phyloP scores from a whole-genome alignment of 2,888 invertebrate species.

The Cerceris ruficornis region DNA sequence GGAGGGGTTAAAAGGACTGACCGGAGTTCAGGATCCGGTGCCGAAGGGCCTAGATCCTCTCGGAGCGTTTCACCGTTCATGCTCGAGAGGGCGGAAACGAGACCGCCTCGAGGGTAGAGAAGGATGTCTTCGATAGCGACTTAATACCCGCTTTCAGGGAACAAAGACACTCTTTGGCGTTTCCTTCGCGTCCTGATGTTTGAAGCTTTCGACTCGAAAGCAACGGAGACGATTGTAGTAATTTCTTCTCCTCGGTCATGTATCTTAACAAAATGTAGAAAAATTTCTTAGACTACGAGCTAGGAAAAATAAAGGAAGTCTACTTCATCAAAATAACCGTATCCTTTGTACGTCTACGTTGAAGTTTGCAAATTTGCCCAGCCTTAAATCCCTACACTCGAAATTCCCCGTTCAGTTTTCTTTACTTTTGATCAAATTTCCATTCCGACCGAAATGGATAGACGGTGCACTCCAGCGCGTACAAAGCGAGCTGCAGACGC shows the following conservation, averaged over 20 bases:
- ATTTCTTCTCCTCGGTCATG: slow-evolving; percentile 29
- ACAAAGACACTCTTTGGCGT: slow-evolving; percentile 54
- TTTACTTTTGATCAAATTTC: slow-evolving; percentile 53
- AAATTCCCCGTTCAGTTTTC: slow-evolving; percentile 25
- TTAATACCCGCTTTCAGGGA: slow-evolving; percentile 44
- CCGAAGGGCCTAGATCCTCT: slow-evolving; percentile 59
- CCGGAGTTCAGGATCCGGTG: slow-evolving; percentile 60
- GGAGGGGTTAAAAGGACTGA: slow-evolving; percentile 64
- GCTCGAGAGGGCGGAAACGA: slow-evolving; percentile 65
- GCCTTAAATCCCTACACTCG: slow-evolving; percentile 28
- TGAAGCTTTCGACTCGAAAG: slow-evolving; percentile 44
- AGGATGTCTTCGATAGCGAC: slow-evolving; percentile 45
- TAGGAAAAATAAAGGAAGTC: background rate
- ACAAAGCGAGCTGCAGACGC: slow-evolving; percentile 50
- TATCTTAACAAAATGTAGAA: background rate
- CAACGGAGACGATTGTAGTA: slow-evolving; percentile 34
- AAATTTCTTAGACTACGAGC: background rate
- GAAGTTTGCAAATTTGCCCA: slow-evolving; percentile 26
- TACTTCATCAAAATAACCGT: background rate
- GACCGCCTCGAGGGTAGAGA: slow-evolving; percentile 54
- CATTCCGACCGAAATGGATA: slow-evolving; percentile 44
- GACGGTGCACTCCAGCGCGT: slow-evolving; percentile 28
- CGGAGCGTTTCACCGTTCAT: slow-evolving; percentile 46
- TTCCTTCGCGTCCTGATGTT: slow-evolving; percentile 33
- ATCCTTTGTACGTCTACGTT: slow-evolving; percentile 12